Conservation (phyloP, 2,888 invertebrate genomes). For the Salpingus planirostris region DNA sequence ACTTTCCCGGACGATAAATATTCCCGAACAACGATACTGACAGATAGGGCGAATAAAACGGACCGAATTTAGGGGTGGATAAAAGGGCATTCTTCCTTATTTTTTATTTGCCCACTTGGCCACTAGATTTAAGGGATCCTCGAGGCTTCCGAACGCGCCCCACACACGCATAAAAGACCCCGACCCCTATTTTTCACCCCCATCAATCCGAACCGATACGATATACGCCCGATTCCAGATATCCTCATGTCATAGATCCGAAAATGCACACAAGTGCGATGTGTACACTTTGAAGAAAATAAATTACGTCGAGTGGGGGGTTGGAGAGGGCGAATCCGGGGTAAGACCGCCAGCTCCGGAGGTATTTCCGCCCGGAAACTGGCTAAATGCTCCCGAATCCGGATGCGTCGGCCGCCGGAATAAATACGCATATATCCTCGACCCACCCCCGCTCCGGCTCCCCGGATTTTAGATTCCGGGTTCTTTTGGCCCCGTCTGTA, state of each 20-base stretch:
- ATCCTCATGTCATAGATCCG: neutral
- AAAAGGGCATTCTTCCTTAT: constrained; percentile 24
- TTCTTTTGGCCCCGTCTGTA: neutral
- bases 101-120: constrained; percentile 33
- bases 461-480: neutral
- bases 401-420: constrained; percentile 36
- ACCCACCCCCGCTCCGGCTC: constrained; percentile 13
- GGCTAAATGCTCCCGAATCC: constrained; percentile 37
- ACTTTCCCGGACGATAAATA: constrained; percentile 27
- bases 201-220: no score
- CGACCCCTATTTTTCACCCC: no score
- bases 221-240: neutral
- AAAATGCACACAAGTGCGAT: neutral
- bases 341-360: constrained; percentile 34
- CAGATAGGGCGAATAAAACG: constrained; percentile 35
- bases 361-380: constrained; percentile 38
- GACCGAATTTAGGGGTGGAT: constrained; percentile 31
- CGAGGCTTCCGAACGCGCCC: no score
- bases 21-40: constrained; percentile 32
- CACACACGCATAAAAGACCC: no score
- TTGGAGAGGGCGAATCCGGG: no score
- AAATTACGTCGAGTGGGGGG: no score
- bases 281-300: neutral
- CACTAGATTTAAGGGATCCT: constrained; percentile 31
- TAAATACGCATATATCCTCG: constrained; percentile 36